phyloP scores from a whole-genome alignment of 2,113 vertebrate species.

The Urocitellus parryii region DNA sequence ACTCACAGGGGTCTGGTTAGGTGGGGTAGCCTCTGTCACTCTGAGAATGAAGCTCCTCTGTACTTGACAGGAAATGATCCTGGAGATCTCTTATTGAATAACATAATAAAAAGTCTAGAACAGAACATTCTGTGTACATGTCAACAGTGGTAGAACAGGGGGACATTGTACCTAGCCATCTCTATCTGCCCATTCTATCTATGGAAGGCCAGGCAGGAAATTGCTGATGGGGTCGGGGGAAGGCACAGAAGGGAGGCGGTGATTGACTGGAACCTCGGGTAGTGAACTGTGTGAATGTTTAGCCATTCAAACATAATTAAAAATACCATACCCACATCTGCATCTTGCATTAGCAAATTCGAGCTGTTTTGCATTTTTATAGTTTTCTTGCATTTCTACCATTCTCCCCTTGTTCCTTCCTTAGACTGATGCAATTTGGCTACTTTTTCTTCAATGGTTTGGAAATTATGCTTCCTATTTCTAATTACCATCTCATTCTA shows the following conservation, averaged over 20 bases:
- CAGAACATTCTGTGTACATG: background rate
- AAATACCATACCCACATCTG: background rate
- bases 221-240: too few species aligned
- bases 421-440: background rate
- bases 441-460: too few species aligned
- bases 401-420: background rate
- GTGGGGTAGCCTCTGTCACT: background rate
- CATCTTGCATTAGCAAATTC: fast-evolving
- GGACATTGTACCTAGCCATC: background rate
- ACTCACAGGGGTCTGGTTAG: background rate
- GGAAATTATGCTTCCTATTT: background rate
- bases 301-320: background rate
- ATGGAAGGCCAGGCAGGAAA: background rate
- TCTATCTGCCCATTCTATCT: background rate
- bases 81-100: too few species aligned
- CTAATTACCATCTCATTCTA: fast-evolving
- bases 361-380: background rate
- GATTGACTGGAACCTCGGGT: background rate
- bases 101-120: background rate
- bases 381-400: background rate
- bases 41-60: background rate
- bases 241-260: fast-evolving
- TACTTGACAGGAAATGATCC: background rate
- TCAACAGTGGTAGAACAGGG: background rate
- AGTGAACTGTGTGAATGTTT: fast-evolving